Base-by-base conservation (phyloP, 1,140 invertebrate species). In the Hirudo medicinalis region DNA sequence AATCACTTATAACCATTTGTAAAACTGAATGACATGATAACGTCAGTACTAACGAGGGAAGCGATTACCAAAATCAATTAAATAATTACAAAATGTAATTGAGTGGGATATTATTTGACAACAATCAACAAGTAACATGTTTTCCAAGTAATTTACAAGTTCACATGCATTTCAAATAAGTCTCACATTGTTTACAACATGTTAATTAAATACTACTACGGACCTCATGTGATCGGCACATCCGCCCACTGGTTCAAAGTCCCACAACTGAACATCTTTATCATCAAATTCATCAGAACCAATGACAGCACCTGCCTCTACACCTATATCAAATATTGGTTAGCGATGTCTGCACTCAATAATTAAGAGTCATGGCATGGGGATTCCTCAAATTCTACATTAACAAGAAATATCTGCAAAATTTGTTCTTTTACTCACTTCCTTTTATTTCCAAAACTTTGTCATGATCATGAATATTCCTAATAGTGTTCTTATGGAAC, bases 191-290 rank as follows among this genome's bases (percentile, higher is more conserved):
- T 40, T 40, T 6, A 40, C 4, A 40, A 40, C 40, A 40, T 40
- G 40, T 40, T 40, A 40, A 40, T 40, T 6, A 40, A 49, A 15
- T 13, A 49, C 11, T 9, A 49, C 0, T 17, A 49, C 43, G 11
- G 15, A 49, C 43, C 43, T 49, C 43, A 49, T 49, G 43, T 49
- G 43, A 17, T 49, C 57, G 8, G 57, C 57, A 32, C 11, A 9
- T 27, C 67, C 67, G 19, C 27, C 67, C 29, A 68, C 13, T 20
- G 40, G 40, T 68, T 68, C 67, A 68, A 68, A 68, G 67, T 29
- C 27, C 67, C 67, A 68, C 2, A 68, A 36, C 29, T 68, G 67
- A 36, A 19, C 20, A 27, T 68, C 67, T n/a, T 40, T 40, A 1
- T 40, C 67, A 20, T 68, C 40, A 40, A 29, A 36, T 36, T 68